Conservation (phyloP, 2,797 vertebrate species). For the Aulostomus chinensis region DNA sequence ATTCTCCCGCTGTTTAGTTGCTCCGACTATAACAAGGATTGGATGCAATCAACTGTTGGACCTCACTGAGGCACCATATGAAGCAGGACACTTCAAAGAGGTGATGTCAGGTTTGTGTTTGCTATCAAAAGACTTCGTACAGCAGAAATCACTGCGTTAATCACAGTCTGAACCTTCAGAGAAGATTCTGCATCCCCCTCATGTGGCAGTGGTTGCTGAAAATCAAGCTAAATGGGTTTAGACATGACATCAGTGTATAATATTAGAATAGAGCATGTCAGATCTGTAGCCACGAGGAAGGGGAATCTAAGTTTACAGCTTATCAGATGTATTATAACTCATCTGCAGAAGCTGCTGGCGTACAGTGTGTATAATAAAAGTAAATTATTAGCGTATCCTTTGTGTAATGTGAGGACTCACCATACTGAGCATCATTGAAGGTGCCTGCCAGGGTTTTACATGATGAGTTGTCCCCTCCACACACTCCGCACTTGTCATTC, state of each 20-base stretch:
- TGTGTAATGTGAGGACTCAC: slow-evolving; percentile 72
- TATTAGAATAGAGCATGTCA: slow-evolving; percentile 10
- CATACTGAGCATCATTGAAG: slow-evolving; percentile 93
- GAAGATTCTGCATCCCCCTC: slow-evolving; percentile 9
- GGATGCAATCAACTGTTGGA: slow-evolving; percentile 65
- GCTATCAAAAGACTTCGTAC: slow-evolving; percentile 19
- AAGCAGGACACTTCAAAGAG: slow-evolving; percentile 40
- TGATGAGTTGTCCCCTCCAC: slow-evolving; percentile 95
- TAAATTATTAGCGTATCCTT: slow-evolving; percentile 19
- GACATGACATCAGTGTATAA: slow-evolving; percentile 41
- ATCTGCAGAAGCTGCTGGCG: slow-evolving; percentile 28
- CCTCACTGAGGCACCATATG: slow-evolving; percentile 12
- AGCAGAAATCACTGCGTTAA: slow-evolving; percentile 8
- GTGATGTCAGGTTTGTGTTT: slow-evolving; percentile 53
- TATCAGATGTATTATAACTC: slow-evolving; percentile 14
- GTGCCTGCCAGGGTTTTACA: slow-evolving; percentile 91
- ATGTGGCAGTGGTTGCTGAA: slow-evolving; percentile 26
- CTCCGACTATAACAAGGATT: slow-evolving; percentile 39
- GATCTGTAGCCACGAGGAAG: slow-evolving; percentile 3
- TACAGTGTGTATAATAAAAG: slow-evolving; percentile 8
- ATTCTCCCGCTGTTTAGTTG: slow-evolving; percentile 41
- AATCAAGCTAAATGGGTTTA: slow-evolving; percentile 32
- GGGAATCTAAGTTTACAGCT: slow-evolving; percentile 31
- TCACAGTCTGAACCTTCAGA: slow-evolving; percentile 21
- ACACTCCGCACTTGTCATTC: slow-evolving; percentile 95